Base-by-base conservation (phyloP, 2,797 vertebrate genomes). In the Betta splendens region DNA sequence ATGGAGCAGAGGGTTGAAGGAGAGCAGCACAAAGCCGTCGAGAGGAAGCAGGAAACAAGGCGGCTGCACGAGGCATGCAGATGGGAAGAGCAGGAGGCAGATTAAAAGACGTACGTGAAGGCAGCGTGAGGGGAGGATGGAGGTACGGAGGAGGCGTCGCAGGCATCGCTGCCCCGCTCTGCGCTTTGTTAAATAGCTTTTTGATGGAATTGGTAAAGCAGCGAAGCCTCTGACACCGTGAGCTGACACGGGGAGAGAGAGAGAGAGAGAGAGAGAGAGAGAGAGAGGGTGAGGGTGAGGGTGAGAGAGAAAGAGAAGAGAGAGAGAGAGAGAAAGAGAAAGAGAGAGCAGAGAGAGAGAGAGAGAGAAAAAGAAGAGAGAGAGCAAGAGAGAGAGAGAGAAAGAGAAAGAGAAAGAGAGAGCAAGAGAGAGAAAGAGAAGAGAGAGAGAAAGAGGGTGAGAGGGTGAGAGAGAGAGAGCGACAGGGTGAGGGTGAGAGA, bases 201-300 rank as follows among this genome's bases (percentile, higher is more conserved):
- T 89, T 83, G 90, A 81, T 87, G 68, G 72, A 85, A 84, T 83
- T 87, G 79, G 86, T 79, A 91, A 86, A 90, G 84, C 66, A 77
- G 76, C 80, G 71, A 71, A 79, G 78, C 62, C 80, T 88, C 80
- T 86, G 68, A 89, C 67, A 73, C 57, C 59, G 86, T 66, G 73
- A 64, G 75, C 62, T 73, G 67, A 50, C 32, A 83, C 62, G 53
- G 66, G 79, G 73, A 76, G 47, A 60, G 25, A 69, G 25, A 15
- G 10, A 21, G 51, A 26, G 45, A 26, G 50, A n/a, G n/a, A n/a
- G n/a, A n/a, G n/a, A n/a, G n/a, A n/a, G n/a, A n/a, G n/a, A n/a
- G n/a, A n/a, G n/a, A n/a, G n/a, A n/a, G n/a, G n/a, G n/a, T 31
- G 29, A 38, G 28, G 71, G 52, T 52, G 28, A 53, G 13, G 25